These are phyloP conservation scores for Mobula hypostoma DNA, from an alignment of 2,113 vertebrate species.

Conservation along the genomic window DNA sequence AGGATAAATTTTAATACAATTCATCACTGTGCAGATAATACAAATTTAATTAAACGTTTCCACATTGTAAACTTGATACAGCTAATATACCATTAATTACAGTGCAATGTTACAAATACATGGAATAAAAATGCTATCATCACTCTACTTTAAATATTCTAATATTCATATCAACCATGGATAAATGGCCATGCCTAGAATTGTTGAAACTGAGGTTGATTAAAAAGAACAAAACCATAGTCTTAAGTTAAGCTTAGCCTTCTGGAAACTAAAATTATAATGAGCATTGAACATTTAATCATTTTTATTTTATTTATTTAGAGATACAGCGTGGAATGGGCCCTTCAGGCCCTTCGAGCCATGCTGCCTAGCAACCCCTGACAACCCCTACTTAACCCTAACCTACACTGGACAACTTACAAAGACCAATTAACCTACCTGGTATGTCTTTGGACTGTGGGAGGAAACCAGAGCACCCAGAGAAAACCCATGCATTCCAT, in stretches of 20 bases:
- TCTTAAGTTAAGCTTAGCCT: neutral
- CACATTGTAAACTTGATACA: conserved; percentile 8
- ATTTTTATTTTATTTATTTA: too few species aligned
- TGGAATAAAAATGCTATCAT: conserved; percentile 3
- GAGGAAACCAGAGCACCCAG: too few species aligned
- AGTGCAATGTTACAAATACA: neutral
- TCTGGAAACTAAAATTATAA: neutral
- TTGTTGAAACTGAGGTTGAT: neutral
- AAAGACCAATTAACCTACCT: too few species aligned
- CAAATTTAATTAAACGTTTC: neutral
- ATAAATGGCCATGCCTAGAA: neutral
- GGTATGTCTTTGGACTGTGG: too few species aligned
- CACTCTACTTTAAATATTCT: neutral
- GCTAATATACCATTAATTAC: neutral
- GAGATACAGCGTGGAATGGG: too few species aligned
- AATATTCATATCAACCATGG: neutral
- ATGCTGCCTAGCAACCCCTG: too few species aligned
- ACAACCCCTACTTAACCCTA: too few species aligned
- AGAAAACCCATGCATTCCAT: too few species aligned
- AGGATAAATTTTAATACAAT: neutral
- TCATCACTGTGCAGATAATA: neutral
- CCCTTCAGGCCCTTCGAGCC: too few species aligned
- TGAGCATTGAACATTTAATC: neutral
- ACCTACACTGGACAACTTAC: too few species aligned
- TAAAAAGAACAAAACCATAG: neutral